Conservation (phyloP, 2,797 vertebrate species). For the Loris lydekkerianus region DNA sequence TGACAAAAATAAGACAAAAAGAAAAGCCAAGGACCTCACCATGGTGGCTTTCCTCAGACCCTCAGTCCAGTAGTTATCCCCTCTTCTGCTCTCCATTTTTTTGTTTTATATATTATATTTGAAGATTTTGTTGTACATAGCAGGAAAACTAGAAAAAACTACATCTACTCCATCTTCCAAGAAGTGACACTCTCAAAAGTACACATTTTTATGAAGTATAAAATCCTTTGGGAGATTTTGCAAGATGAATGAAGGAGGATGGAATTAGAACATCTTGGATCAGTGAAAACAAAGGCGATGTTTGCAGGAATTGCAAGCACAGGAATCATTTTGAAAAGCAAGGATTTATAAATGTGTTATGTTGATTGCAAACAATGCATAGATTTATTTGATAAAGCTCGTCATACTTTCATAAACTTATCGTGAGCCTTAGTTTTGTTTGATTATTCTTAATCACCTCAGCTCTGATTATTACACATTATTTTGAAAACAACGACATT, state of each 20-base stretch:
- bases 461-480: background rate
- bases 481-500: background rate
- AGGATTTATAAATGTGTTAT: background rate
- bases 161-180: background rate
- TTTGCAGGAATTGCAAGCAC: background rate
- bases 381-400: background rate
- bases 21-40: background rate
- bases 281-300: background rate
- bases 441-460: constrained; percentile 19
- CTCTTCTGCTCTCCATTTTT: background rate
- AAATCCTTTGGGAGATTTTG: background rate
- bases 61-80: background rate
- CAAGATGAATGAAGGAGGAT: background rate
- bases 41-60: background rate
- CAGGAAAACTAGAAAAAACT: background rate
- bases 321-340: background rate
- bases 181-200: background rate
- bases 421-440: background rate
- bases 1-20: background rate
- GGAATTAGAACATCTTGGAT: background rate
- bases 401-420: background rate
- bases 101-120: background rate
- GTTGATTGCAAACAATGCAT: background rate
- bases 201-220: background rate
- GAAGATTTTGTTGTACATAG: background rate